Conservation (phyloP, 2,797 vertebrate genomes). For the Macropus fuliginosus region DNA sequence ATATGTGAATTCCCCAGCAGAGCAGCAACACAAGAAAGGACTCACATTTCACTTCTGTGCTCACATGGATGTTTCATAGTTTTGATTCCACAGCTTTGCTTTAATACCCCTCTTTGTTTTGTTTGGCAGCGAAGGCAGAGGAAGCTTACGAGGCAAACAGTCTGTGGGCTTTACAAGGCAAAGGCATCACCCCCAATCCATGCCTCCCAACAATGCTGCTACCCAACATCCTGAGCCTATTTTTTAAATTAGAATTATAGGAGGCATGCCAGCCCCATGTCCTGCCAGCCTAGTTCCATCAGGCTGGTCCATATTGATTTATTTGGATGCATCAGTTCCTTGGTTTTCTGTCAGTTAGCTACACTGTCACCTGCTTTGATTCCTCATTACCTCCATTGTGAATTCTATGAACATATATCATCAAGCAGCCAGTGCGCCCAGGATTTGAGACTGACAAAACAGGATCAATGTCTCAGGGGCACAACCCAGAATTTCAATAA, state of each 20-base stretch:
- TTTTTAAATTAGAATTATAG: constrained; percentile 81
- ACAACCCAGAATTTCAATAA: constrained; percentile 84
- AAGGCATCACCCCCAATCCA: constrained; percentile 67
- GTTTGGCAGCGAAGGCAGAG: constrained; percentile 77
- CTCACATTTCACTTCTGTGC: constrained; percentile 27
- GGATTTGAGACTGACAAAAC: constrained; percentile 82
- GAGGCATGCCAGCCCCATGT: constrained; percentile 73
- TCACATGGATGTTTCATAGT: neutral
- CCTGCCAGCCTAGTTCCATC: constrained; percentile 78
- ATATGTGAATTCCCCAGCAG: neutral
- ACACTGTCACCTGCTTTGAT: constrained; percentile 82
- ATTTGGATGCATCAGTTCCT: constrained; percentile 77
- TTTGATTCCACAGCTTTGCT: constrained; percentile 79
- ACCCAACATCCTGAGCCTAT: constrained; percentile 75
- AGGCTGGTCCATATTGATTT: constrained; percentile 78
- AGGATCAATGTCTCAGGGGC: constrained; percentile 82
- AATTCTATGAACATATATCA: constrained; percentile 79
- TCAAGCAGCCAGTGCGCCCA: constrained; percentile 71
- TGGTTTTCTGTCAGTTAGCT: constrained; percentile 83
- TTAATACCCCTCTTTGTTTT: constrained; percentile 79
- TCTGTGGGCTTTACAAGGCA: constrained; percentile 79
- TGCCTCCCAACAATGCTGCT: constrained; percentile 74
- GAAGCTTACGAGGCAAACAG: constrained; percentile 82
- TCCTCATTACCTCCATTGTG: constrained; percentile 80
- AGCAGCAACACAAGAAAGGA: constrained; percentile 36